Base-by-base conservation (phyloP, 2,888 invertebrate genomes). In the Pycnomerus fuliginosus region DNA sequence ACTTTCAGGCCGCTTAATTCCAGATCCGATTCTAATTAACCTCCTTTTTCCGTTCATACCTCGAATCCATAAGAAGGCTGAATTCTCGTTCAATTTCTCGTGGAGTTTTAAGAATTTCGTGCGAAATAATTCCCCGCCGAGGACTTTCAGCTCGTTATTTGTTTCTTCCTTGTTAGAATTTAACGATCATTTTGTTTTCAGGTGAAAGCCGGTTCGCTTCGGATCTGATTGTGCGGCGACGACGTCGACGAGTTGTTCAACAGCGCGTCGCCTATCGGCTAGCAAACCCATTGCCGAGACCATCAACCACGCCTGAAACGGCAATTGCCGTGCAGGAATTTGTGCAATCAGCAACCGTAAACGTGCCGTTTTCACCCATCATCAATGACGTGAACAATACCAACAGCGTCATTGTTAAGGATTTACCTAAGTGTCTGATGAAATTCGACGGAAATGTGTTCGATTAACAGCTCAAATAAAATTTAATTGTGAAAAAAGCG, bases 131-230 rank as follows among this genome's bases (percentile, higher is more conserved):
- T n/a, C n/a, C n/a, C n/a, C n/a, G n/a, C n/a, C n/a, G n/a, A n/a
- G n/a, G n/a, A n/a, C n/a, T 20, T 20, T 20, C 8, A 20, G 4
- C 20, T 7, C 20, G 7, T 7, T 8, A 20, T 20, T 4, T 20
- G 20, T 28, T 3, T n/a, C 13, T n/a, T 28, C 14, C n/a, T 15
- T 16, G 7, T 3, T 7, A 3, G n/a, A n/a, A n/a, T n/a, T 32
- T 31, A 39, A 23, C 14, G 23, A 15, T 32, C n/a, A 3, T 22
- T 14, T 15, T 33, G 5, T 40, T 45, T 53, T 2, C 42, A 55
- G 55, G 75, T 78, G 67, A 77, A 77, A 70, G 76, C 76, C 50
- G 71, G 63, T 55, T 72, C 74, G 46, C 73, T 72, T 64, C 69
- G 73, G 61, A 73, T 74, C 62, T 75, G 74, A 74, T 69, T 71